A percentile compares a stretch with the other conserved stretches of the same genome.
Evolutionary conservation across 1,140 invertebrate genomes (phyloP).

Genomic region (Tachypleus tridentatus): DNA sequence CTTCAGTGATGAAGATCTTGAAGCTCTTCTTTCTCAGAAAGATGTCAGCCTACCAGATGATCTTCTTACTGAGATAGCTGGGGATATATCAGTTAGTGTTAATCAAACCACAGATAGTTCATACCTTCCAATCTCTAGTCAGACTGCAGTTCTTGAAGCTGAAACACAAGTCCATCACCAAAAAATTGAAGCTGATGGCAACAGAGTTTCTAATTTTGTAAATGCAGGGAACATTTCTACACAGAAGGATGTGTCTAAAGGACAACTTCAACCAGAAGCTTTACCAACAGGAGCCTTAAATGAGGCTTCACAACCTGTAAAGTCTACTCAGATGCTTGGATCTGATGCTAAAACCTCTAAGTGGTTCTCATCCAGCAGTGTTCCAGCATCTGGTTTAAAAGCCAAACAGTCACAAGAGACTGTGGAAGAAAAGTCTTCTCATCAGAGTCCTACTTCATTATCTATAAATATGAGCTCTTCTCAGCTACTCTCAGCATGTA

Average conservation of each 20-base stretch:
- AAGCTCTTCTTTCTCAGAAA: conserved; percentile 54
- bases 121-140: neutral
- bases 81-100: conserved; percentile 1
- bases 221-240: too few species aligned
- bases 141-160: too few species aligned
- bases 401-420: conserved; percentile 1
- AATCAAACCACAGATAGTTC: neutral
- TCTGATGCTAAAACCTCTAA: conserved; percentile 11
- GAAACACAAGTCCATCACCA: too few species aligned
- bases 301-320: neutral
- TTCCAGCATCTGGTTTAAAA: neutral
- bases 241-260: too few species aligned
- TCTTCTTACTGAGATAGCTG: conserved; percentile 59
- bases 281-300: too few species aligned
- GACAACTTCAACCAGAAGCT: too few species aligned
- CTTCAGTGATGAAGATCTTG: conserved; percentile 51
- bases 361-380: conserved; percentile 4
- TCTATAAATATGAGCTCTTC: conserved; percentile 32
- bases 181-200: too few species aligned
- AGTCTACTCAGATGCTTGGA: neutral
- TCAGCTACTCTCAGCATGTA: conserved; percentile 29
- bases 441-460: conserved; percentile 18
- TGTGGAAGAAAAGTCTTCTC: neutral
- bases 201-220: too few species aligned
- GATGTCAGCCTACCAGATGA: conserved; percentile 69